phyloP scores from a whole-genome alignment of 2,888 invertebrate genomes.

The Nomada ferruginata region DNA sequence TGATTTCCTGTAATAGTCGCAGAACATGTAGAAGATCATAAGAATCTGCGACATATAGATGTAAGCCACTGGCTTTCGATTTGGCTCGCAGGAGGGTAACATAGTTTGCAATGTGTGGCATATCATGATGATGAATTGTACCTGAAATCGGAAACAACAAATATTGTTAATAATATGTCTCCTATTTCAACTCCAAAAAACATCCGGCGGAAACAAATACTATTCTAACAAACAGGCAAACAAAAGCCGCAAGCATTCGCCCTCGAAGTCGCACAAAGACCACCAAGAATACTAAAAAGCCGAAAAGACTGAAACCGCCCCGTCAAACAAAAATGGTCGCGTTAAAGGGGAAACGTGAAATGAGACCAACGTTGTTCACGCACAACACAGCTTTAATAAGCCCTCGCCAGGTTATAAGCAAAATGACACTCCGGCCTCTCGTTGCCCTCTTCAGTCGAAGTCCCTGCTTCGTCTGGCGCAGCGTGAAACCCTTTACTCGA shows the following conservation, averaged over 20 bases:
- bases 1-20: constrained; percentile 88
- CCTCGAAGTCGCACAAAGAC: too few relatives aligned
- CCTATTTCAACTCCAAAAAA: too few relatives aligned
- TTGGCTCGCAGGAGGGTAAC: constrained; percentile 86
- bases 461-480: constrained; percentile 21
- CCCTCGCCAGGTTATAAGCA: constrained; percentile 19
- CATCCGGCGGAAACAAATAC: too few relatives aligned
- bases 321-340: not conserved
- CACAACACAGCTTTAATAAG: constrained; percentile 27
- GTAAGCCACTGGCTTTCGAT: constrained; percentile 85
- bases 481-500: constrained; percentile 58
- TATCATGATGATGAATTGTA: constrained; percentile 89
- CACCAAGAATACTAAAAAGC: not conserved
- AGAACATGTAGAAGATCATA: constrained; percentile 90
- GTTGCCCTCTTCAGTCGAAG: constrained; percentile 22
- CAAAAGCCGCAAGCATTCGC: too few relatives aligned
- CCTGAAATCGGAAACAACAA: constrained; percentile 83
- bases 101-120: constrained; percentile 86
- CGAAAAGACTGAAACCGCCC: not conserved
- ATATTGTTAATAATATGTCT: too few relatives aligned
- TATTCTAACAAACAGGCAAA: not conserved
- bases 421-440: constrained; percentile 37
- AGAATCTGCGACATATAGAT: constrained; percentile 88
- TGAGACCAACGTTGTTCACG: constrained; percentile 27
- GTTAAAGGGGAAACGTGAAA: not conserved